Evolutionary conservation across 2,113 vertebrate species (phyloP).

Genomic region (Chaetodon trifascialis): DNA sequence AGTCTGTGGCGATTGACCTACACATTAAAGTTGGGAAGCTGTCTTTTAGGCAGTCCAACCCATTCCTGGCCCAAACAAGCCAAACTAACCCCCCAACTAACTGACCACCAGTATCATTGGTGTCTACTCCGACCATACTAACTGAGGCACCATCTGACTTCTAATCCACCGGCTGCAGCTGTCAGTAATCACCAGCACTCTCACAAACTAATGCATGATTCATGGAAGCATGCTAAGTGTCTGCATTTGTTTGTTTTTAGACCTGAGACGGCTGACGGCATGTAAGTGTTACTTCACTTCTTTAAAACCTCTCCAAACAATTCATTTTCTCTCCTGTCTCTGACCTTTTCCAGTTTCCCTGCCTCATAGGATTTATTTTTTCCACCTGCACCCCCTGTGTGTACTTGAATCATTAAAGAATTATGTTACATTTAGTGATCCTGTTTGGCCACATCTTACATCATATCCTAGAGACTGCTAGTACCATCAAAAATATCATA

Average conservation of each 20-base stretch:
- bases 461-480: background rate
- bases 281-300: constrained; percentile 91
- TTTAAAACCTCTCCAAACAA: constrained; percentile 59
- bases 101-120: constrained; percentile 2
- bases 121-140: constrained; percentile 49
- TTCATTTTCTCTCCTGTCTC: constrained; percentile 13
- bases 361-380: background rate
- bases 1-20: background rate
- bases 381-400: background rate
- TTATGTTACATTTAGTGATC: background rate
- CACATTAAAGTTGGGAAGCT: constrained; percentile 31
- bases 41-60: constrained; percentile 22
- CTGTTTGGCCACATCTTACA: background rate
- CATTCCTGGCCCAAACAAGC: background rate
- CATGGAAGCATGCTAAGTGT: constrained; percentile 87
- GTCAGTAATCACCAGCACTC: constrained; percentile 19
- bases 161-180: constrained; percentile 48
- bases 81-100: constrained; percentile 38
- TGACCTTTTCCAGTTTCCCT: background rate
- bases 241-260: constrained; percentile 87
- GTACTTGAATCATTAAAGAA: background rate
- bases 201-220: constrained; percentile 60
- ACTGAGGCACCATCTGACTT: constrained; percentile 37
- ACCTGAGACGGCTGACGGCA: constrained; percentile 90
- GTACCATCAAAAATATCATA: background rate